phyloP scores from a whole-genome alignment of 2,888 invertebrate genomes.

The Himalopsyche kuldschensis region DNA sequence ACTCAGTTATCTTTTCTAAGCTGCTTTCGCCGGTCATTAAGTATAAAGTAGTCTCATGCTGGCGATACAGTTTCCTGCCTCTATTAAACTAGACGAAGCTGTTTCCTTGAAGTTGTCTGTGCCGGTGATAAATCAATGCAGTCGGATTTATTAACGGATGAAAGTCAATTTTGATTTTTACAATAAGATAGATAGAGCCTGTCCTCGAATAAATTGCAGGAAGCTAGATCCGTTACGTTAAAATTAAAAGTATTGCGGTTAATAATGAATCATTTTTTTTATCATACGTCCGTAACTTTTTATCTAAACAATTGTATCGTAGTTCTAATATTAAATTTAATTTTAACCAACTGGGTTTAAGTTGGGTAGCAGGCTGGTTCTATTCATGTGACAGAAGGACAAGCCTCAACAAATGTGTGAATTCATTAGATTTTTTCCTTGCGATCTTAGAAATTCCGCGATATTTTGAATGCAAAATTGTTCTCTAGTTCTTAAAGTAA shows the following conservation, averaged over 20 bases:
- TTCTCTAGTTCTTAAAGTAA: too few species aligned
- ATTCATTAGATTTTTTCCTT: too few species aligned
- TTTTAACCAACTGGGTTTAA: too few species aligned
- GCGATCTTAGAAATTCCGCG: too few species aligned
- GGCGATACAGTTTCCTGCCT: background rate
- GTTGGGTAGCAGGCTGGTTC: too few species aligned
- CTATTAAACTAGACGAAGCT: background rate
- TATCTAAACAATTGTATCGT: too few species aligned
- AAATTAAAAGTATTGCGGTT: background rate
- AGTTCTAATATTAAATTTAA: too few species aligned
- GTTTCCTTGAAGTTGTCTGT: background rate
- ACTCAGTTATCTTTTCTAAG: background rate
- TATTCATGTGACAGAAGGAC: too few species aligned
- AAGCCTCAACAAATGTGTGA: too few species aligned
- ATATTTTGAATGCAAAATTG: too few species aligned
- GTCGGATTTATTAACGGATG: background rate
- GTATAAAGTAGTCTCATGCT: background rate
- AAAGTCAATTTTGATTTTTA: background rate
- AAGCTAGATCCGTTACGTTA: background rate
- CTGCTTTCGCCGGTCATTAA: background rate
- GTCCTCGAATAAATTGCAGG: background rate
- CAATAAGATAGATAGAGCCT: background rate
- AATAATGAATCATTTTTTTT: too few species aligned
- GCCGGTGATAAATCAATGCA: background rate
- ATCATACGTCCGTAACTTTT: too few species aligned